phyloP scores from a whole-genome alignment of 2,888 invertebrate species.

The Eupithecia subumbrata region DNA sequence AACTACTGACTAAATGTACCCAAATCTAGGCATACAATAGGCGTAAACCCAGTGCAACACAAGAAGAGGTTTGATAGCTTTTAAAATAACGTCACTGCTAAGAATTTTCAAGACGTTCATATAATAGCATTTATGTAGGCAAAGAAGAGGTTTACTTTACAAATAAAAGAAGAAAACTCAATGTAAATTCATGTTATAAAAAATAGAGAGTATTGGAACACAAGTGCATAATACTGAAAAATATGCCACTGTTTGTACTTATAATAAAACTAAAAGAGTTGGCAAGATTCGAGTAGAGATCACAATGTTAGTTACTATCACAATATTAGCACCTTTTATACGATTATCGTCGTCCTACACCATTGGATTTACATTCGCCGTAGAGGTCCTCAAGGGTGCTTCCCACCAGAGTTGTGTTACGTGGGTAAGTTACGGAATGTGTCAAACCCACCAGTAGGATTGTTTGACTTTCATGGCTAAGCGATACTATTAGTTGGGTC shows the following conservation, averaged over 20 bases:
- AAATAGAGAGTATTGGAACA: constrained; percentile 66
- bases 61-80: background rate
- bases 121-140: background rate
- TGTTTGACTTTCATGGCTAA: background rate
- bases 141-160: background rate
- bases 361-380: too few relatives aligned
- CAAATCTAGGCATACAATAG: background rate
- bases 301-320: constrained; percentile 64
- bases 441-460: too few relatives aligned
- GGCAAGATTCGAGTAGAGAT: constrained; percentile 70
- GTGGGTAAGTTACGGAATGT: too few relatives aligned
- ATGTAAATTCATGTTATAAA: constrained; percentile 27
- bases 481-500: background rate
- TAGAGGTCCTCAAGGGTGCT: too few relatives aligned
- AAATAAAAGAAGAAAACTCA: constrained; percentile 5
- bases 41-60: background rate
- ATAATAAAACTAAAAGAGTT: constrained; percentile 40
- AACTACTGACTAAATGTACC: background rate
- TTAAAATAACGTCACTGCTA: background rate
- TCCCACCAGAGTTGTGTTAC: too few relatives aligned
- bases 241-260: constrained; percentile 64
- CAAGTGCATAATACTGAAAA: constrained; percentile 53
- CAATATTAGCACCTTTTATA: constrained; percentile 4
- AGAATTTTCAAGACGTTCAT: background rate
- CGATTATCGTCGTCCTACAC: background rate